These are phyloP conservation scores for Alaudala cheleensis DNA, from an alignment of 2,113 vertebrate genomes.

Conservation along the genomic window DNA sequence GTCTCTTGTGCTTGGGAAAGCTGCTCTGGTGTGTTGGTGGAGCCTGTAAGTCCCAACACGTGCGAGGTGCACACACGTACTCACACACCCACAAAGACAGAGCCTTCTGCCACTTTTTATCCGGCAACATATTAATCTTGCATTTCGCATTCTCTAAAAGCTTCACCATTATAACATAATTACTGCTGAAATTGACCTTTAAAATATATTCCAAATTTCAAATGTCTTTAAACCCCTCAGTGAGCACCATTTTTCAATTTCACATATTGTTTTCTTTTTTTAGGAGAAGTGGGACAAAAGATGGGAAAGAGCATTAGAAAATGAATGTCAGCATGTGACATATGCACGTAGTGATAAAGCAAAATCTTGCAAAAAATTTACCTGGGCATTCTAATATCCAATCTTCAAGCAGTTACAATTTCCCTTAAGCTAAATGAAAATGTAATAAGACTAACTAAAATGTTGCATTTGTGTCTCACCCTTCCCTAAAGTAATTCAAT, in stretches of 20 bases:
- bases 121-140: slow-evolving; percentile 59
- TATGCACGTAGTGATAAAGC: slow-evolving; percentile 30
- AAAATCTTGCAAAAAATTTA: slow-evolving; percentile 49
- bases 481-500: slow-evolving; percentile 61
- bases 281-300: slow-evolving; percentile 7
- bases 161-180: slow-evolving; percentile 78
- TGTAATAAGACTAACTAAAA: slow-evolving; percentile 59
- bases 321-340: slow-evolving; percentile 57
- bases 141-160: slow-evolving; percentile 69
- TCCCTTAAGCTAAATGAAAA: slow-evolving; percentile 60
- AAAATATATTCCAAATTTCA: slow-evolving; percentile 81
- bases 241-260: slow-evolving; percentile 80
- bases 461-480: slow-evolving; percentile 43
- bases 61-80: background rate
- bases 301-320: slow-evolving; percentile 7
- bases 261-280: slow-evolving; percentile 72
- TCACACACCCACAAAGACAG: background rate
- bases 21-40: background rate
- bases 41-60: background rate
- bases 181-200: slow-evolving; percentile 83
- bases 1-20: background rate
- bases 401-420: slow-evolving; percentile 20
- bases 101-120: slow-evolving; percentile 46
- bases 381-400: slow-evolving; percentile 25
- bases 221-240: slow-evolving; percentile 81